Evolutionary conservation across 2,888 invertebrate species (phyloP).

Genomic region (Pammene fasciana): DNA sequence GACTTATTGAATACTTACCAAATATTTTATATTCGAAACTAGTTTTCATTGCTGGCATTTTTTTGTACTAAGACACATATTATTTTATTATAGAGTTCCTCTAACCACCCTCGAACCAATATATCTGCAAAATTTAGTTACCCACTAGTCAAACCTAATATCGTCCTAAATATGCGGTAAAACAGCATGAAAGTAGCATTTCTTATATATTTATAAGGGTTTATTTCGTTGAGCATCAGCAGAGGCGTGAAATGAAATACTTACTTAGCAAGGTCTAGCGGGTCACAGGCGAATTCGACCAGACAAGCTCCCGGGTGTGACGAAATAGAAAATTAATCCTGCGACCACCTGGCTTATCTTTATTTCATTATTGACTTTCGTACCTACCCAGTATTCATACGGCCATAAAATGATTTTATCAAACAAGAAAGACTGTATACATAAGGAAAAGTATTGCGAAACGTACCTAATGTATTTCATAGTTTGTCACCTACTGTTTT

Average conservation of each 20-base stretch:
- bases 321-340: slow-evolving; percentile 30
- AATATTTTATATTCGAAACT: too few relatives aligned
- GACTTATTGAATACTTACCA: too few relatives aligned
- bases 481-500: too few relatives aligned
- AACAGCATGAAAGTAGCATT: background rate
- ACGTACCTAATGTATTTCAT: too few relatives aligned
- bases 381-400: too few relatives aligned
- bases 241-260: slow-evolving; percentile 31
- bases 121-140: background rate
- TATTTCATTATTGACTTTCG: background rate
- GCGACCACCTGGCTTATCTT: slow-evolving; percentile 4
- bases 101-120: background rate
- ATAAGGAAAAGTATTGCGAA: too few relatives aligned
- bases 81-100: too few relatives aligned
- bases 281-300: slow-evolving; percentile 1
- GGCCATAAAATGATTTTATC: too few relatives aligned
- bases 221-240: slow-evolving; percentile 30
- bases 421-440: too few relatives aligned
- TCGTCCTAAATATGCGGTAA: too few relatives aligned
- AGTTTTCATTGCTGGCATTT: too few relatives aligned
- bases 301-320: slow-evolving; percentile 9
- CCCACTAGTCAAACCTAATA: background rate
- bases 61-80: too few relatives aligned
- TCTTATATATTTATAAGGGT: slow-evolving; percentile 18
- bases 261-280: slow-evolving; percentile 4